Evolutionary conservation across 1,140 invertebrate species (phyloP).

Genomic region (Brachionus plicatilis): DNA sequence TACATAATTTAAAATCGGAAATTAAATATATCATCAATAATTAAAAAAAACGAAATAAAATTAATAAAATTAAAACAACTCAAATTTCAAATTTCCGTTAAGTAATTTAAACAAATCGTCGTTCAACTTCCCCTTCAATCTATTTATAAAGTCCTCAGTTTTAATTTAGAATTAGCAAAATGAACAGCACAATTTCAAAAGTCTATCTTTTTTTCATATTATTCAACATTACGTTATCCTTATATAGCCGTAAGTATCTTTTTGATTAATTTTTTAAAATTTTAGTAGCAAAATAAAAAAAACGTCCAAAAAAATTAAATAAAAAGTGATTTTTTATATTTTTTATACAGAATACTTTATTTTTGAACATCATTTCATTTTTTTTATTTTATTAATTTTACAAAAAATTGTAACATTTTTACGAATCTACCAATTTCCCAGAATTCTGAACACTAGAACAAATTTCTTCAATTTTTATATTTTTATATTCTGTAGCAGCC

Average conservation of each 20-base stretch:
- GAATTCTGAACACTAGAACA: too few species aligned
- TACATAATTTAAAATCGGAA: not conserved
- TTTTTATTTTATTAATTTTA: too few species aligned
- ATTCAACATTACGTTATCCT: not conserved
- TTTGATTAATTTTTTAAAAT: too few species aligned
- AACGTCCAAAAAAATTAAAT: too few species aligned
- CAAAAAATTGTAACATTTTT: too few species aligned
- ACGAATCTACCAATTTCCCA: too few species aligned
- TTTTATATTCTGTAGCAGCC: too few species aligned
- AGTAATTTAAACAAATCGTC: conserved; percentile 6
- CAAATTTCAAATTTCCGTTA: not conserved
- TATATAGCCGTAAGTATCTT: not conserved
- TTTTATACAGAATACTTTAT: too few species aligned
- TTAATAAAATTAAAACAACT: not conserved
- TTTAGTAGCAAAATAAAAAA: too few species aligned
- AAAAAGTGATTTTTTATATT: too few species aligned
- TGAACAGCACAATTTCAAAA: not conserved
- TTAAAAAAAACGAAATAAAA: not conserved
- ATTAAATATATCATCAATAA: not conserved
- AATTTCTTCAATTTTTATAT: too few species aligned
- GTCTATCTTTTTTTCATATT: not conserved
- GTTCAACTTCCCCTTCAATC: not conserved
- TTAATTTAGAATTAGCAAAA: not conserved
- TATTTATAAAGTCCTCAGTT: not conserved
- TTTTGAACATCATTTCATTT: too few species aligned